Evolutionary conservation across 2,888 invertebrate genomes (phyloP), one percentile per base, ranked within the genome.

Genomic region (Andrena minutula): DNA sequence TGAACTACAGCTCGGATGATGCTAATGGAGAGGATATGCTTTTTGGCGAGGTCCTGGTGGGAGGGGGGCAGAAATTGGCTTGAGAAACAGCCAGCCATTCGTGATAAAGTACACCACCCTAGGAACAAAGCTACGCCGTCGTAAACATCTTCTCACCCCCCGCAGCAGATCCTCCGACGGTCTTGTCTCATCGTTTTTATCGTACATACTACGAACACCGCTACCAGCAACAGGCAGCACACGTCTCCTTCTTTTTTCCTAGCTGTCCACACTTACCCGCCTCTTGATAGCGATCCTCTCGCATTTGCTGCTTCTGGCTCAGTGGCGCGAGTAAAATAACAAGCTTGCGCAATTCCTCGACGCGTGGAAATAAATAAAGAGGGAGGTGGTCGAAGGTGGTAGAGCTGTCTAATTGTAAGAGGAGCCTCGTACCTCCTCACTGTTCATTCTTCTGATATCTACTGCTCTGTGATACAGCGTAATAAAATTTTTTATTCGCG

Each of bases 151-250:
- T 82, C 78, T 78, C 79, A 80, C 73, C 79, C 84, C 16, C 87
- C 58, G 23, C 32, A 58, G 49, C 65, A 75, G 75, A 75, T 71
- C 68, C 75, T 71, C 68, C 83, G 69, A 82, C 78, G 71, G 41
- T 77, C 85, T 85, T 70, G 79, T 88, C 78, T 88, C 70, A 56
- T 82, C 82, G 80, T 86, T 88, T 86, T 88, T 86, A 84, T 84
- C 81, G 82, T 64, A 76, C 81, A 81, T 65, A 75, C 80, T 79
- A 71, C 84, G 53, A 82, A 63, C 82, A 70, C 68, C 56, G 49
- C 80, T 60, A 69, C 65, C 86, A 88, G 90, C 90, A 90, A 90
- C 90, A 90, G 90, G 90, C 90, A 83, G 88, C 84, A 86, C 86
- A 82, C 84, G 88, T 89, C 82, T 75, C 75, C 79, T 71, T 78